Percentiles rank a stretch among this genome's conserved stretches.
These are phyloP conservation scores for Propsilocerus akamusi DNA, from an alignment of 1,140 invertebrate genomes.

Conservation along the genomic window DNA sequence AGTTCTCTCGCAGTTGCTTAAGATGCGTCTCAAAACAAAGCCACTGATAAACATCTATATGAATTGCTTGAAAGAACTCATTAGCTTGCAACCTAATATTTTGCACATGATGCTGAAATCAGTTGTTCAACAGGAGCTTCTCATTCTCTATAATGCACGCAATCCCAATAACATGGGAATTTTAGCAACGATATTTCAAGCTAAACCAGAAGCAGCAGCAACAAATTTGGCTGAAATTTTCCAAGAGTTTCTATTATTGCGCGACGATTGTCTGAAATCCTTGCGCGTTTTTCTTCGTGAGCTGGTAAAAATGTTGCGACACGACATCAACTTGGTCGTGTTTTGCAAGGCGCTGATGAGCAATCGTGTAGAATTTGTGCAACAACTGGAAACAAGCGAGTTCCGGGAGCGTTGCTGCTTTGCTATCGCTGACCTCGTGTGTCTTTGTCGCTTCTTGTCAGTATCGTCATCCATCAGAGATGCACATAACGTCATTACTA, in stretches of 20 bases:
- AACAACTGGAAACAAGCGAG: constrained; percentile 34
- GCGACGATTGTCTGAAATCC: constrained; percentile 79
- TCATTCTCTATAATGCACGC: constrained; percentile 53
- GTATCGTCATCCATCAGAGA: constrained; percentile 61
- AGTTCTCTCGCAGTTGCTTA: constrained; percentile 73
- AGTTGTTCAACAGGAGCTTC: constrained; percentile 77
- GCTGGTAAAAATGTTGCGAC: constrained; percentile 61
- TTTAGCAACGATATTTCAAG: constrained; percentile 68
- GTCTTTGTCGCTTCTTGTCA: constrained; percentile 65
- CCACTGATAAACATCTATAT: constrained; percentile 77
- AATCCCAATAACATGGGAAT: constrained; percentile 84
- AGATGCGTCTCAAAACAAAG: constrained; percentile 87
- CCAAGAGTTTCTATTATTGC: constrained; percentile 67
- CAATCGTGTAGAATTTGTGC: constrained; percentile 33
- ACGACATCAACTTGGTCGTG: constrained; percentile 54
- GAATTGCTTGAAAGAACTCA: constrained; percentile 54
- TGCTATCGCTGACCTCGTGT: constrained; percentile 67
- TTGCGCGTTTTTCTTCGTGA: constrained; percentile 63
- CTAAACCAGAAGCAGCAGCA: constrained; percentile 53
- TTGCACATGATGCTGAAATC: constrained; percentile 73
- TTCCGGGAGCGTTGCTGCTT: constrained; percentile 67
- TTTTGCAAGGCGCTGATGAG: constrained; percentile 51
- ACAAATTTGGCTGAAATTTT: constrained; percentile 62
- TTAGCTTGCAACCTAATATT: constrained; percentile 44
- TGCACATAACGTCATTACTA: constrained; percentile 24